Base-by-base conservation (phyloP, 2,797 vertebrate genomes). In the Dendrocincla fuliginosa region DNA sequence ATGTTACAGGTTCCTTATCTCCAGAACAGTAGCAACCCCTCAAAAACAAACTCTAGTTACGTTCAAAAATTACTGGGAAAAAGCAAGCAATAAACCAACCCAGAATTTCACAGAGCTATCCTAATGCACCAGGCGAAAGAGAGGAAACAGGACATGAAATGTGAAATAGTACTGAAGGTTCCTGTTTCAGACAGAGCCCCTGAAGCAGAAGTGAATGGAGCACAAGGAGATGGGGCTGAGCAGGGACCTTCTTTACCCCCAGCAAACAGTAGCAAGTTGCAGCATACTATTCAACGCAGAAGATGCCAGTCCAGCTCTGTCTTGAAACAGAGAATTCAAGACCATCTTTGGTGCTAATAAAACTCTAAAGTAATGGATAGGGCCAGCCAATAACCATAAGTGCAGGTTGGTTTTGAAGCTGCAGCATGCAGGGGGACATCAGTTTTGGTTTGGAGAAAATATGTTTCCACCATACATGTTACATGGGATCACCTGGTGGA, bases 381-480 rank as follows among this genome's bases (percentile, higher is more conserved):
- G 33, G 52, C 47, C 10, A 89, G 11, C 4, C 25, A 85, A 11
- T 4, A 73, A 52, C 10, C 3, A 2, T 16, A 80, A 52, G 18
- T 39, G 22, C 5, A 55, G 7, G 35, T 10, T 76, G 22, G 17
- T 50, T 74, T 69, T 61, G 39, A 55, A 80, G n/a, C 16, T 60
- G 14, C 1, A 13, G 7, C 2, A 5, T 22, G 8, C 9, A 5
- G 17, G 9, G 16, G 7, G 1, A 78, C 39, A 78, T 11, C 12
- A n/a, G 15, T 50, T 83, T 82, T 93, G 11, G 73, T 67, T 55
- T 57, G 53, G 18, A 71, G 23, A 84, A 85, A 50, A 53, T 12
- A 25, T 1, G 23, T 57, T 74, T 41, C n/a, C n/a, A 71, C 16
- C 33, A 13, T 15, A 44, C 10, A 30, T 5, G 20, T 44, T 59